Evolutionary conservation across 2,113 vertebrate genomes (phyloP).

Genomic region (Eidolon helvum): DNA sequence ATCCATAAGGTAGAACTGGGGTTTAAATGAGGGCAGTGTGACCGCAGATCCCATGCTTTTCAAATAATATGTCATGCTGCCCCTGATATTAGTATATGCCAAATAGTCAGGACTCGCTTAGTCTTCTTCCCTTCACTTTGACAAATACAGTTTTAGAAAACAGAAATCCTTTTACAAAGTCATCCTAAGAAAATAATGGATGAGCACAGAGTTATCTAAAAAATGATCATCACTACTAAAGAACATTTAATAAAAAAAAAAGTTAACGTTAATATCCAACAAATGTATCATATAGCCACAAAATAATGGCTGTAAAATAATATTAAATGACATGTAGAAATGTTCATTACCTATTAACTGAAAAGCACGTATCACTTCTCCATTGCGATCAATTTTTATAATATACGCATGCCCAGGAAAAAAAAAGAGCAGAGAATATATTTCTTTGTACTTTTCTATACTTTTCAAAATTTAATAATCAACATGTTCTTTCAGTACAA

Average conservation of each 20-base stretch:
- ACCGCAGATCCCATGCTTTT: neutral
- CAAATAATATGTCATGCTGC: neutral
- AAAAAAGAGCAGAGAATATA: neutral
- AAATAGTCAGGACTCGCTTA: neutral
- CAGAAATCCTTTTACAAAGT: neutral
- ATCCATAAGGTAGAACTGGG: neutral
- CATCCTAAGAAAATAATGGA: neutral
- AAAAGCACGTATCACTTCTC: conserved; percentile 28
- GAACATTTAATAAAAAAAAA: neutral
- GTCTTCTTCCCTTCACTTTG: neutral
- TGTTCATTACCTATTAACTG: neutral
- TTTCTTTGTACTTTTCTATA: neutral
- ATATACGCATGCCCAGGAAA: neutral
- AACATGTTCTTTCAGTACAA: neutral
- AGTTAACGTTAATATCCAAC: neutral
- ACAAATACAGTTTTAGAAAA: neutral
- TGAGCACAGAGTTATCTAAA: neutral
- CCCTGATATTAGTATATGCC: neutral
- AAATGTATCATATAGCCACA: neutral
- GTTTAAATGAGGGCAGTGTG: neutral
- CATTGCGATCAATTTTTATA: neutral
- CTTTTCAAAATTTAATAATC: neutral
- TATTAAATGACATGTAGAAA: neutral
- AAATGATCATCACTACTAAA: neutral
- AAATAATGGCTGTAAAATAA: neutral